These are phyloP conservation scores for Xanthorhoe spadicearia DNA, from an alignment of 2,888 invertebrate species.

Conservation along the genomic window DNA sequence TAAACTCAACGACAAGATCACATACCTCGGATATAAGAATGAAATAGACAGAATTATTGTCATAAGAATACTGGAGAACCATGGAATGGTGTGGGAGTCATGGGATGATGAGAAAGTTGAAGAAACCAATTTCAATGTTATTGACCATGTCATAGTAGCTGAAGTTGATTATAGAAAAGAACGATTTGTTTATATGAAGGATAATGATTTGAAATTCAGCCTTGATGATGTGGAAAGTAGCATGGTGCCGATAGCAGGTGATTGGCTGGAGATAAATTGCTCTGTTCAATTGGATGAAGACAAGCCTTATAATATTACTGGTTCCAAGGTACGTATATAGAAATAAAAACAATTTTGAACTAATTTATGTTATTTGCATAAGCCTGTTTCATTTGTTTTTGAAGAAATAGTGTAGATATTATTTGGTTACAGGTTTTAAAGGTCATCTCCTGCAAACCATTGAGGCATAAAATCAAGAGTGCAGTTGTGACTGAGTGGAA, in stretches of 20 bases:
- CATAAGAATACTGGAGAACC: slow-evolving; percentile 83
- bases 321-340: slow-evolving; percentile 29
- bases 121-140: slow-evolving; percentile 60
- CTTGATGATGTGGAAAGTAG: slow-evolving; percentile 86
- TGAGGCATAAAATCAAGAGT: slow-evolving; percentile 82
- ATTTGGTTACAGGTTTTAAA: slow-evolving; percentile 77
- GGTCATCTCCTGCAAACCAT: slow-evolving; percentile 85
- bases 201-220: slow-evolving; percentile 83
- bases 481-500: slow-evolving; percentile 79
- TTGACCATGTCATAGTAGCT: slow-evolving; percentile 70
- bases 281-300: slow-evolving; percentile 81
- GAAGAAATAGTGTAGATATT: too few species aligned
- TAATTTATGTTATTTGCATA: too few species aligned
- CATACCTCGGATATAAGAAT: slow-evolving; percentile 83
- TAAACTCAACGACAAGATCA: slow-evolving; percentile 81
- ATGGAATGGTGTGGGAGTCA: slow-evolving; percentile 77
- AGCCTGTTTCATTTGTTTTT: too few species aligned
- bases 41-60: slow-evolving; percentile 76
- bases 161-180: slow-evolving; percentile 65
- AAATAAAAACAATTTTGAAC: too few species aligned
- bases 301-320: slow-evolving; percentile 28
- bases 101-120: slow-evolving; percentile 67
- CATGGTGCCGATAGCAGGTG: slow-evolving; percentile 88
- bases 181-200: slow-evolving; percentile 76
- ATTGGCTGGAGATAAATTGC: slow-evolving; percentile 87